These are phyloP conservation scores for Gila robusta DNA, from an alignment of 2,797 vertebrate species.

Conservation along the genomic window DNA sequence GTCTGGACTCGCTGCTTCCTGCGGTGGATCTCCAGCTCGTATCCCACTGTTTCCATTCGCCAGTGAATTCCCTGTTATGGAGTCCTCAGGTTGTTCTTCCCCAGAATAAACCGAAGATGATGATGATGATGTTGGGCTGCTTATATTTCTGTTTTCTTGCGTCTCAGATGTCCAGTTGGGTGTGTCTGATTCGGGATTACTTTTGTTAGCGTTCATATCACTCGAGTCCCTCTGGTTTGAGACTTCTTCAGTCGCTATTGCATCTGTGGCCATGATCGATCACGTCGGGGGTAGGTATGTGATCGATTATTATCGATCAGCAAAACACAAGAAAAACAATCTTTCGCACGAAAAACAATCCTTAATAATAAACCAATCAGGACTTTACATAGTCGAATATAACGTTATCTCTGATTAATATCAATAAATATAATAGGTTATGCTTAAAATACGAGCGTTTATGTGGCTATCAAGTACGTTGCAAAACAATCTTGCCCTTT, in stretches of 20 bases:
- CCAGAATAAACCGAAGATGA: constrained; percentile 69
- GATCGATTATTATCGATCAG: constrained; percentile 16
- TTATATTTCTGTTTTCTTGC: constrained; percentile 60
- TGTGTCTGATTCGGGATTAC: constrained; percentile 72
- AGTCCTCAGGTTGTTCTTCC: constrained; percentile 24
- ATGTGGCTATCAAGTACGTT: not conserved
- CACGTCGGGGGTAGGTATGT: not conserved
- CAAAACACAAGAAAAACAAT: not conserved
- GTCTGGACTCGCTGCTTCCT: constrained; percentile 69
- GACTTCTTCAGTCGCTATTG: constrained; percentile 69
- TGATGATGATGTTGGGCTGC: constrained; percentile 52
- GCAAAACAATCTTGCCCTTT: constrained; percentile 23
- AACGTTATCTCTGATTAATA: not conserved
- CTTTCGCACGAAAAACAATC: not conserved
- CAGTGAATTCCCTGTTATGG: not conserved
- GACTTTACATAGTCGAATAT: constrained; percentile 7
- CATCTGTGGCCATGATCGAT: constrained; percentile 77
- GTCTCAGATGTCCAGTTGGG: constrained; percentile 68
- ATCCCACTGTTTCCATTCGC: constrained; percentile 54
- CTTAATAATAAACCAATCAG: not conserved
- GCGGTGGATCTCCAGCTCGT: constrained; percentile 67
- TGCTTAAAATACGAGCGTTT: not conserved
- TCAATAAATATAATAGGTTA: not conserved
- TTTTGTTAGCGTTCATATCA: constrained; percentile 73
- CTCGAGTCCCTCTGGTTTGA: constrained; percentile 61